Conservation (phyloP, 2,888 invertebrate species). For the Odontomyia ornata region DNA sequence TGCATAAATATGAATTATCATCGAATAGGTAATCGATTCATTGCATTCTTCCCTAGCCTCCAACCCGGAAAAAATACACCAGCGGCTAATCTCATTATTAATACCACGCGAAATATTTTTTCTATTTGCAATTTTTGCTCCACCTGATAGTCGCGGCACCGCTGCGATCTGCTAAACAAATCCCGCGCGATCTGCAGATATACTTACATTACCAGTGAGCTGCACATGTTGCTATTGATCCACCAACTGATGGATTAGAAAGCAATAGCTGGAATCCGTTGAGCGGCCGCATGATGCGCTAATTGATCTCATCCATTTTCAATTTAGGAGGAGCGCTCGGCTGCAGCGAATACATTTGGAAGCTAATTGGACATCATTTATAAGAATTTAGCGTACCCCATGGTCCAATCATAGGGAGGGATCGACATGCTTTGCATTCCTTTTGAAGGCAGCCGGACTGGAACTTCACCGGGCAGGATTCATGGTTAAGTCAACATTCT, state of each 20-base stretch:
- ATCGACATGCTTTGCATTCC: neutral
- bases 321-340: neutral
- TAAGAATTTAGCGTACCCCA: constrained; percentile 10
- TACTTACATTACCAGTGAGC: neutral
- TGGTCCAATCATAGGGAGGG: neutral
- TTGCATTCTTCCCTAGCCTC: no score
- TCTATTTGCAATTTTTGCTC: neutral
- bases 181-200: no score
- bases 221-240: neutral
- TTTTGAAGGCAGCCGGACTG: neutral
- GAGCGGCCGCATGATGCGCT: neutral
- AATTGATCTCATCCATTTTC: constrained; percentile 34
- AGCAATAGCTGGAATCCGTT: neutral
- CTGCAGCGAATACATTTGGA: neutral
- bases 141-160: neutral
- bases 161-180: neutral
- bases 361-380: constrained; percentile 30
- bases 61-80: no score
- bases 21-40: no score
- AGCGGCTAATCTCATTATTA: neutral
- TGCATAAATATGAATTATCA: no score
- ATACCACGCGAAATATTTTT: no score
- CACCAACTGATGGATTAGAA: neutral
- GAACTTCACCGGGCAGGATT: neutral
- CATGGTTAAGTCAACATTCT: neutral